phyloP scores from a whole-genome alignment of 2,797 vertebrate genomes.

The Phoebastria nigripes region DNA sequence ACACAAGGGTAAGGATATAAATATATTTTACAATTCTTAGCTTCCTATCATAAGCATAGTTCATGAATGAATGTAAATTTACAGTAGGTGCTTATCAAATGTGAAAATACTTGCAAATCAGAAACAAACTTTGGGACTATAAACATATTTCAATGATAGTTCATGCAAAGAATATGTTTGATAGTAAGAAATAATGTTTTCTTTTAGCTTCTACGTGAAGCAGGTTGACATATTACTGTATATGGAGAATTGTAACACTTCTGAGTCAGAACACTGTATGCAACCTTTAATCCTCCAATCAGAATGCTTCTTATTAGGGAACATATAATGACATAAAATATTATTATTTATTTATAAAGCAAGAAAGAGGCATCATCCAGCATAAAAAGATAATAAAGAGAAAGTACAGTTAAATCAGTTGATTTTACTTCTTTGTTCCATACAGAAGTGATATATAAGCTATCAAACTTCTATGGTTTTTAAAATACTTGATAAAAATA shows the following conservation, averaged over 20 bases:
- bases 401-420: background rate
- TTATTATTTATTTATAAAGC: background rate
- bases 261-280: background rate
- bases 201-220: conserved; percentile 8
- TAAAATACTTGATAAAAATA: background rate
- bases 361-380: background rate
- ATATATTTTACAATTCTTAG: conserved; percentile 65
- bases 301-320: background rate
- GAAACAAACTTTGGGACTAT: conserved; percentile 65
- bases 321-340: background rate
- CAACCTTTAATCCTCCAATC: background rate
- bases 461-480: background rate
- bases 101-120: conserved; percentile 74
- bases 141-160: conserved; percentile 64
- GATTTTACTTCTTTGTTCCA: background rate
- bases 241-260: background rate
- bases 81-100: conserved; percentile 75
- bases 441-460: background rate
- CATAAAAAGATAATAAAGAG: background rate
- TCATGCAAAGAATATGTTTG: conserved; percentile 45
- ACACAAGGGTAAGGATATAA: conserved; percentile 52
- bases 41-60: conserved; percentile 53
- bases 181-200: conserved; percentile 10
- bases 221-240: background rate
- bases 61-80: conserved; percentile 69